A percentile compares a stretch with the other conserved stretches of the same genome.
These are phyloP conservation scores for Drosophila mettleri DNA, from an alignment of 2,888 invertebrate species.

Conservation along the genomic window DNA sequence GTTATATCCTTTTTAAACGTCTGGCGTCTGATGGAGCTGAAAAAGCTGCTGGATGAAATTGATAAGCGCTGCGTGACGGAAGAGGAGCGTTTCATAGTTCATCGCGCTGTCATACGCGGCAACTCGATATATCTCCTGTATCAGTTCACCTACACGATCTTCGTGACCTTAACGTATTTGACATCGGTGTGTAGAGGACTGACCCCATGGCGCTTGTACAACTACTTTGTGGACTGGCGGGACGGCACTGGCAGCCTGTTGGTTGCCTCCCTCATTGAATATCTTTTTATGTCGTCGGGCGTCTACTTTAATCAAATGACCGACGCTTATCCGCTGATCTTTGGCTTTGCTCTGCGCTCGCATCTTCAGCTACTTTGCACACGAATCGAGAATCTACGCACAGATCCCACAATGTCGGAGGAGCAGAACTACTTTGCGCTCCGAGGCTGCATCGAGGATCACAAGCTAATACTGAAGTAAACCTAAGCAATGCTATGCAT, in stretches of 20 bases:
- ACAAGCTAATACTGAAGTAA: constrained; percentile 40
- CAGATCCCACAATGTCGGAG: constrained; percentile 8
- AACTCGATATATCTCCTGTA: constrained; percentile 41
- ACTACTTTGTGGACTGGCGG: constrained; percentile 45
- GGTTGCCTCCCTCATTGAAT: constrained; percentile 33
- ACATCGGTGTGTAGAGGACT: constrained; percentile 11
- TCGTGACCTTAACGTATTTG: constrained; percentile 17
- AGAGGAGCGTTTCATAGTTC: constrained; percentile 35
- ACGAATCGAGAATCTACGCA: constrained; percentile 32
- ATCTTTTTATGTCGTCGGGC: constrained; percentile 8
- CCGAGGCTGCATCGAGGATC: constrained; percentile 34
- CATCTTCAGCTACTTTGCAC: constrained; percentile 24
- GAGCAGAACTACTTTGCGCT: constrained; percentile 31
- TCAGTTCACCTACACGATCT: constrained; percentile 21
- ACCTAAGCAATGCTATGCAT: not conserved
- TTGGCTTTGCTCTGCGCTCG: constrained; percentile 19
- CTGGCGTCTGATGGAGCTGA: constrained; percentile 28
- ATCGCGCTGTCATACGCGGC: constrained; percentile 29
- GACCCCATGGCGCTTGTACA: constrained; percentile 50
- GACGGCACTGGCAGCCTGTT: constrained; percentile 13
- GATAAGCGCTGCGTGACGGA: constrained; percentile 25
- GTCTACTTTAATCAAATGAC: constrained; percentile 25
- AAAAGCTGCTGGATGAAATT: constrained; percentile 26
- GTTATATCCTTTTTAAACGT: constrained; percentile 10
- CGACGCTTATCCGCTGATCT: constrained; percentile 36